Evolutionary conservation across 2,888 invertebrate species (phyloP), one percentile per base, ranked within the genome.

Genomic region (Lacanobia oleracea): DNA sequence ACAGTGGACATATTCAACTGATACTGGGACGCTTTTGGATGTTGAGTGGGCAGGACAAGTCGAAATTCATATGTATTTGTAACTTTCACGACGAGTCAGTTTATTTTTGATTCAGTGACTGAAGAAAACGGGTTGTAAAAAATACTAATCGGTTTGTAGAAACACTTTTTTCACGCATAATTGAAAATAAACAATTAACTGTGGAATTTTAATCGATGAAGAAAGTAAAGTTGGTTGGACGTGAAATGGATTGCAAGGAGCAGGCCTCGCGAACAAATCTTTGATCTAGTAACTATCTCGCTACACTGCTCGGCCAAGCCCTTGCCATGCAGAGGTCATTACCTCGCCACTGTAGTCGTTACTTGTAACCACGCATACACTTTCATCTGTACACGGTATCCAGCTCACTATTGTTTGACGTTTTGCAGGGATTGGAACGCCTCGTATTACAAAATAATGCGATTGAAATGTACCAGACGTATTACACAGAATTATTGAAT

Each of bases 361-460:
- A 59, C 21, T 14, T 40, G 40, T 59, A 37, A 57, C 4, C 51
- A 8, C 12, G 10, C 0, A 14, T 18, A 45, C n/a, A 9, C 21
- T 27, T 14, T 27, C 21, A 3, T 57, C 27, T 48, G 8, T 16
- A 33, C 18, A 51, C 21, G 6, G 7, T 14, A n/a, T 18, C 7
- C 10, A 21, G 27, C 51, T 69, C 8, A 56, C 50, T 57, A 10
- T 43, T 53, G n/a, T 10, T 56, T 66, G n/a, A 43, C 27, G 1
- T 72, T 66, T 72, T 69, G 4, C 90, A 98, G 98, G 96, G 96
- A 23, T 97, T 98, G 97, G 99, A 99, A 88, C 97, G 98, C 88
- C 98, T 97, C 88, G 97, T 99, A 72, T 95, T 97, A 79, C 99
- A 99, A 94, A 99, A 99, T 93, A 99, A 98, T 93, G 98, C 99